These are phyloP conservation scores for Drosophila paulistorum DNA, from an alignment of 1,140 invertebrate genomes.

Conservation along the genomic window DNA sequence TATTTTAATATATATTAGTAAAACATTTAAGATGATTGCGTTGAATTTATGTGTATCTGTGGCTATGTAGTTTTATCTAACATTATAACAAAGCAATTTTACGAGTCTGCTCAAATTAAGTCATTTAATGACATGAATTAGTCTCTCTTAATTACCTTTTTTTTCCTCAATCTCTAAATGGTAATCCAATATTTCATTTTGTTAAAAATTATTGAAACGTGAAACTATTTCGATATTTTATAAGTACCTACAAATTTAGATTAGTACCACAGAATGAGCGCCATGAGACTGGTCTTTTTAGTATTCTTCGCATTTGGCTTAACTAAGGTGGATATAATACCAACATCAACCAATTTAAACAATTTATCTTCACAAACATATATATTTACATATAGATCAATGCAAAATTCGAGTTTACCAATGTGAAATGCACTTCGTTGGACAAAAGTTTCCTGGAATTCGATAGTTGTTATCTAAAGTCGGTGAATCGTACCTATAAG, in stretches of 20 bases:
- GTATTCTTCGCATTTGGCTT: not conserved
- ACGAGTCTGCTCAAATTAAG: not conserved
- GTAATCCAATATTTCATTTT: not conserved
- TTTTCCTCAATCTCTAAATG: not conserved
- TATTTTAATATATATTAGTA: too few relatives aligned
- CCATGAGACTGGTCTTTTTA: not conserved
- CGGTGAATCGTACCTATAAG: constrained; percentile 36
- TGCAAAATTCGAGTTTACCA: constrained; percentile 30
- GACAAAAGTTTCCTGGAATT: not conserved
- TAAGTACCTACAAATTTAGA: not conserved
- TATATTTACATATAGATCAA: not conserved
- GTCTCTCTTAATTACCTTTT: not conserved
- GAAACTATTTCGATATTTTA: not conserved
- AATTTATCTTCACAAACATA: not conserved
- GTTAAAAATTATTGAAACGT: not conserved
- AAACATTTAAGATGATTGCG: too few relatives aligned
- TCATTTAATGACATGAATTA: not conserved
- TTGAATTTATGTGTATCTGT: too few relatives aligned
- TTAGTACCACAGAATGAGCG: not conserved
- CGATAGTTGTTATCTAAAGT: constrained; percentile 29
- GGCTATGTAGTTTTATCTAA: too few relatives aligned
- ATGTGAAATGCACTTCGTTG: constrained; percentile 14
- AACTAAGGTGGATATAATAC: not conserved
- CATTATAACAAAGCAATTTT: too few relatives aligned
- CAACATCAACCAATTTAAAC: not conserved